phyloP scores from a whole-genome alignment of 2,113 vertebrate genomes.

The Arvicanthis niloticus region DNA sequence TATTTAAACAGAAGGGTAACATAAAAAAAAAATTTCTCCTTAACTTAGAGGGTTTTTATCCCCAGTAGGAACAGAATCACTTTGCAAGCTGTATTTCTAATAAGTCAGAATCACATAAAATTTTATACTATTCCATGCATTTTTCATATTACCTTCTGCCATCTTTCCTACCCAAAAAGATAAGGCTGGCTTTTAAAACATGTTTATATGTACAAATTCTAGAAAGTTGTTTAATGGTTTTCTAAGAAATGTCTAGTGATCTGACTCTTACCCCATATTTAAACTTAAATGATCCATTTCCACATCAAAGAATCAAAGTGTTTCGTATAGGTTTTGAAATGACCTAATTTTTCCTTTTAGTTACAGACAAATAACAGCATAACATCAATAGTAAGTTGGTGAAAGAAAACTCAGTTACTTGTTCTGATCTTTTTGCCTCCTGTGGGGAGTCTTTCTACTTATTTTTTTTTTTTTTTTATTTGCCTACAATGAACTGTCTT shows the following conservation, averaged over 20 bases:
- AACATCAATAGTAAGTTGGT: neutral
- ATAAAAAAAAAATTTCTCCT: conserved; percentile 26
- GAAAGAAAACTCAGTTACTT: conserved; percentile 12
- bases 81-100: conserved; percentile 52
- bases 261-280: conserved; percentile 31
- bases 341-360: neutral
- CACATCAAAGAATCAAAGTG: neutral
- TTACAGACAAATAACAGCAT: neutral
- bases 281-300: conserved; percentile 1
- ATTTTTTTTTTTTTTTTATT: conserved; percentile 28
- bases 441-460: conserved; percentile 4
- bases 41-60: neutral
- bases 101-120: neutral
- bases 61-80: conserved; percentile 1
- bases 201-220: conserved; percentile 21
- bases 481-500: conserved; percentile 50
- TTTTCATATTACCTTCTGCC: neutral
- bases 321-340: conserved; percentile 21
- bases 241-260: conserved; percentile 19
- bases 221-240: conserved; percentile 48
- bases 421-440: conserved; percentile 36
- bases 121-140: conserved; percentile 10
- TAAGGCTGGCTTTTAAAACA: neutral
- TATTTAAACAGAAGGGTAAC: conserved; percentile 10
- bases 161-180: neutral